Evolutionary conservation across 2,888 invertebrate species (phyloP), one percentile per base, ranked within the genome.

Genomic region (Eupelmus urozonus): DNA sequence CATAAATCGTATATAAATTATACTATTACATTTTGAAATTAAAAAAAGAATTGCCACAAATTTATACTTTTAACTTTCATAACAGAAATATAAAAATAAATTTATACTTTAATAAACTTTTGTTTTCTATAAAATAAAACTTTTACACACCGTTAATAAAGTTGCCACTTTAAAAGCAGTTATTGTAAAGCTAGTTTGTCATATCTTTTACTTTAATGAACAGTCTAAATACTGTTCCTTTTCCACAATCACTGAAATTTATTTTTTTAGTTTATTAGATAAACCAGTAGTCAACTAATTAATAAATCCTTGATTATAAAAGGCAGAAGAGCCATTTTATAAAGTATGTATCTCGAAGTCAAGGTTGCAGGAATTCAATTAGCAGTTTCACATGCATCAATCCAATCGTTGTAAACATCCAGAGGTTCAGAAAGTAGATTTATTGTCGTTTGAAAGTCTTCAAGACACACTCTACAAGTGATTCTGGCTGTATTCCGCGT

Each of bases 401-500:
- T 98, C 99, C 99, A 99, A 90, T 99, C 98, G 90, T 98, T 98
- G 90, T 99, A 99, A 18, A 99, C 99, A 92, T 99, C 99, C 83
- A 99, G 95, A 5, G 99, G 96, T 90, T 99, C 99, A 9, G 98
- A 98, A 78, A 99, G 92, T 87, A 97, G 96, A 91, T 98, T 98
- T 82, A 99, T 98, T 40, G 95, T 94, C 0, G 98, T 97, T 90
- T 99, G 98, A 90, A 97, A 99, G 87, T 97, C 98, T 91, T 99
- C 99, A 87, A 97, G 90, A 88, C 99, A 99, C 1, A 99, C 98
- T 83, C 97, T 92, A 90, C 99, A 99, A 66, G 95, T 95, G 91
- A 99, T 98, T 89, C 95, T 92, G 1, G 98, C 99, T 23, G 98
- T 96, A 91, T 97, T 98, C 83, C 97, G 91, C 57, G 95, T 94